phyloP scores from a whole-genome alignment of 37 sponge, comb jelly and placozoan species.

The Theonella swinhoei region DNA sequence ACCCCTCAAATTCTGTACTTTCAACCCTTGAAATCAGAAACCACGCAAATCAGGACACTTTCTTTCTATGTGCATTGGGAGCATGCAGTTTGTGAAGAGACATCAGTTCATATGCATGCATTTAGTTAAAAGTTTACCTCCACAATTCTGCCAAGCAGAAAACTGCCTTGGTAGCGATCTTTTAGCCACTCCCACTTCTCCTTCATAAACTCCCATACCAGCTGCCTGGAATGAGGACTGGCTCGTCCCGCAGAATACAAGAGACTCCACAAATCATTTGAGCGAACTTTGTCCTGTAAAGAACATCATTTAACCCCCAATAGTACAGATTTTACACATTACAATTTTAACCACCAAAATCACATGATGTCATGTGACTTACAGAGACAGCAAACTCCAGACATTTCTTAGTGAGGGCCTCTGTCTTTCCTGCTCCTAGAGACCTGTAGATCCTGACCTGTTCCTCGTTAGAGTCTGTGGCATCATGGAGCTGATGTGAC shows the following conservation, averaged over 20 bases:
- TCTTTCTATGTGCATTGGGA: too few relatives aligned
- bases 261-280: conserved; percentile 39
- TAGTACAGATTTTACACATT: background rate
- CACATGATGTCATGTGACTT: conserved; percentile 32
- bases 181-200: conserved; percentile 66
- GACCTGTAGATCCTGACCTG: conserved; percentile 75
- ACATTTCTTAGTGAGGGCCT: conserved; percentile 50
- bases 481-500: conserved; percentile 64
- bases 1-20: too few relatives aligned
- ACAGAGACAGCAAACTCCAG: conserved; percentile 82
- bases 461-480: conserved; percentile 89
- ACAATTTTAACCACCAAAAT: background rate
- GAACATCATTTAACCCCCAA: background rate
- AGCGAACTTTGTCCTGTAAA: conserved; percentile 66
- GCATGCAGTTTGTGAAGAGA: too few relatives aligned
- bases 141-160: conserved; percentile 74
- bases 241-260: conserved; percentile 24
- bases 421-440: conserved; percentile 70
- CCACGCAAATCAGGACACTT: too few relatives aligned
- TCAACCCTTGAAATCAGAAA: too few relatives aligned
- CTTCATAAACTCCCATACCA: conserved; percentile 87
- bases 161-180: conserved; percentile 70
- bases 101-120: too few relatives aligned
- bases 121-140: too few relatives aligned
- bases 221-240: conserved; percentile 63